phyloP scores from a whole-genome alignment of 1,140 invertebrate genomes.

The Goniozus legneri region DNA sequence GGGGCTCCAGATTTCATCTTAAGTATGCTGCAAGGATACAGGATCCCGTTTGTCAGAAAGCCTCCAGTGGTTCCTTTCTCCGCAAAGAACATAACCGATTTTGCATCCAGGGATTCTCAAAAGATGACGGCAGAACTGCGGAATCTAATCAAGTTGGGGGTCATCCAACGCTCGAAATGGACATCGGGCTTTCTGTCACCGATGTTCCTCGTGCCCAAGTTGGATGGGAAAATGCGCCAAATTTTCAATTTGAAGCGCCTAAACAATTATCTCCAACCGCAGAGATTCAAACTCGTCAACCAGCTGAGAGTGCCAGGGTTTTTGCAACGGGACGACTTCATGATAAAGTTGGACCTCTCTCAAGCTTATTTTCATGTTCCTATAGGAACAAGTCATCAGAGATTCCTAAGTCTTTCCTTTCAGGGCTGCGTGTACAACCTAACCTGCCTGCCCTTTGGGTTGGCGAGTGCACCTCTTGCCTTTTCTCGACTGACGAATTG shows the following conservation, averaged over 20 bases:
- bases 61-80: too few species aligned
- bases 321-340: constrained; percentile 3
- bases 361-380: constrained; percentile 14
- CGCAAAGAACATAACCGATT: too few species aligned
- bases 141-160: background rate
- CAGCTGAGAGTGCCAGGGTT: constrained; percentile 6
- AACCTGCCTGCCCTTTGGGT: background rate
- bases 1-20: constrained; percentile 7
- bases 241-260: background rate
- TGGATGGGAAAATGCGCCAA: background rate
- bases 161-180: background rate
- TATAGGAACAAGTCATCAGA: background rate
- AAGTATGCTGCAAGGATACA: constrained; percentile 5
- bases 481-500: background rate
- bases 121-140: constrained; percentile 8
- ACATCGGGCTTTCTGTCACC: background rate
- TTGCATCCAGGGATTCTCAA: constrained; percentile 1
- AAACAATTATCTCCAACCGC: background rate
- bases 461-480: background rate
- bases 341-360: constrained; percentile 15
- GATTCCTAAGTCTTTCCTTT: constrained; percentile 1
- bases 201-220: background rate
- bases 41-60: too few species aligned
- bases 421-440: background rate
- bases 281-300: background rate